These are phyloP conservation scores for Ichneumoninae sp. DNA, from an alignment of 2,888 invertebrate species.

Conservation along the genomic window DNA sequence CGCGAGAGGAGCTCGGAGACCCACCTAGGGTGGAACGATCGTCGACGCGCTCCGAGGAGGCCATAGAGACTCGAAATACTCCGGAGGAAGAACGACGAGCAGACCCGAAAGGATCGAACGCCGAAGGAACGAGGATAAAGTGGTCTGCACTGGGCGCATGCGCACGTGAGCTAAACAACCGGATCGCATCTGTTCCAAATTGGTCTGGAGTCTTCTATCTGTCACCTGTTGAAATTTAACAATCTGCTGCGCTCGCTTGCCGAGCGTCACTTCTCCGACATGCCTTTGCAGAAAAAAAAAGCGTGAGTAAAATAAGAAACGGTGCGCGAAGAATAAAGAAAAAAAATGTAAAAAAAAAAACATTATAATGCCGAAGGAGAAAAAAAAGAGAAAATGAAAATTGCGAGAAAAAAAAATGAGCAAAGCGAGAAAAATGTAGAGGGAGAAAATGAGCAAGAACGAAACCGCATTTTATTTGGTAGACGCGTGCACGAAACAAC, in stretches of 20 bases:
- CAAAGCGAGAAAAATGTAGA: slow-evolving; percentile 10
- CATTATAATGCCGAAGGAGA: background rate
- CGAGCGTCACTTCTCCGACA: slow-evolving; percentile 36
- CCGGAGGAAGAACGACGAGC: slow-evolving; percentile 9
- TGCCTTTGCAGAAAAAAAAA: slow-evolving; percentile 32
- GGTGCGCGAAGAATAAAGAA: slow-evolving; percentile 1
- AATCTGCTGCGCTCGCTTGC: slow-evolving; percentile 74
- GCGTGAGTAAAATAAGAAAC: slow-evolving; percentile 34
- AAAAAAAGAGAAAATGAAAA: slow-evolving; percentile 23
- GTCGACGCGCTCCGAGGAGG: slow-evolving; percentile 12
- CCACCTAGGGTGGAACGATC: slow-evolving; percentile 28
- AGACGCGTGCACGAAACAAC: slow-evolving; percentile 39
- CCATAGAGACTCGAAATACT: slow-evolving; percentile 9
- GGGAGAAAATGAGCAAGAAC: background rate
- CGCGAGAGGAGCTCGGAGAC: background rate
- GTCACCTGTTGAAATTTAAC: slow-evolving; percentile 83
- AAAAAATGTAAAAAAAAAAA: slow-evolving; percentile 29
- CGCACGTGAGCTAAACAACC: slow-evolving; percentile 59
- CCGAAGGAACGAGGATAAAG: slow-evolving; percentile 37
- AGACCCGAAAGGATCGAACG: slow-evolving; percentile 19
- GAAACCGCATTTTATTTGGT: slow-evolving; percentile 13
- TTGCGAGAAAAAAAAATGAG: slow-evolving; percentile 23
- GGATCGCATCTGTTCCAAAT: slow-evolving; percentile 76
- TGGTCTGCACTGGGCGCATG: slow-evolving; percentile 23
- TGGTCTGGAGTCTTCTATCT: slow-evolving; percentile 75